Evolutionary conservation across 2,888 invertebrate species (phyloP).

Genomic region (Teinopalpus imperialis): DNA sequence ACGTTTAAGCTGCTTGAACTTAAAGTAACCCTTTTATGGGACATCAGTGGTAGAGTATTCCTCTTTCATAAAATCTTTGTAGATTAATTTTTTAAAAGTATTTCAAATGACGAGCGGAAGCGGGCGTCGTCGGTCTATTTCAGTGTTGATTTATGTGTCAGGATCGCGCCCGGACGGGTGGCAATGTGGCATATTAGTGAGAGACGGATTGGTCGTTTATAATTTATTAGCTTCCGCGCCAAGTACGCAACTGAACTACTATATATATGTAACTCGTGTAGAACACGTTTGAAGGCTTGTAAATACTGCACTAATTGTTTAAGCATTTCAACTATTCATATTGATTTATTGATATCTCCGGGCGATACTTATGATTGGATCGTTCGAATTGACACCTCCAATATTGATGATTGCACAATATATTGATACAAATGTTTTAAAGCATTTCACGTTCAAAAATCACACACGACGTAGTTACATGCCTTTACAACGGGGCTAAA

Average conservation of each 20-base stretch:
- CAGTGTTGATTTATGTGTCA: conserved; percentile 68
- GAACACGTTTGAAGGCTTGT: conserved; percentile 39
- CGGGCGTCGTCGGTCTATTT: conserved; percentile 65
- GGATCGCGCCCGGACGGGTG: conserved; percentile 55
- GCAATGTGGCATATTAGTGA: conserved; percentile 66
- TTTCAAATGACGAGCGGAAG: conserved; percentile 66
- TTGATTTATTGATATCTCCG: conserved; percentile 26
- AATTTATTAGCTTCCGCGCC: conserved; percentile 59
- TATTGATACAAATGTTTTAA: conserved; percentile 2
- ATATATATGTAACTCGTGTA: conserved; percentile 41
- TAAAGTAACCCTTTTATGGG: conserved; percentile 46
- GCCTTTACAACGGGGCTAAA: conserved; percentile 44
- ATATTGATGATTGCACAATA: conserved; percentile 1
- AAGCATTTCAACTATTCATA: conserved; percentile 30
- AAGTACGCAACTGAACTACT: conserved; percentile 36
- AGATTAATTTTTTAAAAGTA: conserved; percentile 54
- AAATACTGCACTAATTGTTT: conserved; percentile 37
- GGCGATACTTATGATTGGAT: too few species aligned
- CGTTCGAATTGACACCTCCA: conserved; percentile 15
- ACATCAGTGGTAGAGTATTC: conserved; percentile 38
- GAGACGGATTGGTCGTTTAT: conserved; percentile 59
- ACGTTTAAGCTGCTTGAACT: conserved; percentile 40
- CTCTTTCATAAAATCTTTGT: conserved; percentile 52
- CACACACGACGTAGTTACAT: conserved; percentile 10
- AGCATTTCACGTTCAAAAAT: conserved; percentile 5